Percentiles rank a stretch among this genome's conserved stretches.
These are phyloP conservation scores for Callocephalon fimbriatum DNA, from an alignment of 2,113 vertebrate species.

Conservation along the genomic window DNA sequence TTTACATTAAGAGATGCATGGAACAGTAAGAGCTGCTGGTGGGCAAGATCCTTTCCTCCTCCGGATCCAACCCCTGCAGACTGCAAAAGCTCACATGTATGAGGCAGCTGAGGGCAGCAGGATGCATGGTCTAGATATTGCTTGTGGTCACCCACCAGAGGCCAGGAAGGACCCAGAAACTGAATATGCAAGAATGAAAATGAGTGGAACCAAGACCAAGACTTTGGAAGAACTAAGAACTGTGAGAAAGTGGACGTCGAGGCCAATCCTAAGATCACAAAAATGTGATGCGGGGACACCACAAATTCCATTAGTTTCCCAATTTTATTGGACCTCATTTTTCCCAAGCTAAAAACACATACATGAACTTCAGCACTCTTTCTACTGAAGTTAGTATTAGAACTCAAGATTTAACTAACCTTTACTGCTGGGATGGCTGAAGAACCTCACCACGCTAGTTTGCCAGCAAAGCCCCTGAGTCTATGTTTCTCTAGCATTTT, in stretches of 20 bases:
- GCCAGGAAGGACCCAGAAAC: background rate
- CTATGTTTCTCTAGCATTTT: background rate
- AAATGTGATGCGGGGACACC: background rate
- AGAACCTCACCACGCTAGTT: background rate
- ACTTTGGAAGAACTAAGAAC: background rate
- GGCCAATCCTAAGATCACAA: background rate
- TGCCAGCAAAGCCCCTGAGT: background rate
- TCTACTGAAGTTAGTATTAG: background rate
- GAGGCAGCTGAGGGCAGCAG: background rate
- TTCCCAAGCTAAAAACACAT: background rate
- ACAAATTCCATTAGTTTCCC: background rate
- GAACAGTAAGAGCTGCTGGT: background rate
- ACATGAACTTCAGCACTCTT: background rate
- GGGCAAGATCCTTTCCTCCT: background rate
- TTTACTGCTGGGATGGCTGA: background rate
- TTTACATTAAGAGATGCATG: accelerated
- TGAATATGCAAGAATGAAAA: background rate
- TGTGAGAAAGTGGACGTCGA: background rate
- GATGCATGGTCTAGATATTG: background rate
- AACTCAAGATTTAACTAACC: background rate
- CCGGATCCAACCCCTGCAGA: accelerated
- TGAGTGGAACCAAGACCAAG: background rate
- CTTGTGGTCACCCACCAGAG: background rate
- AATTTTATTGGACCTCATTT: background rate
- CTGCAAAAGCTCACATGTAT: background rate